Percentiles rank a stretch among this genome's conserved stretches.
phyloP scores from a whole-genome alignment of 64 coral and sea anemone species.

The Porites australiensis region DNA sequence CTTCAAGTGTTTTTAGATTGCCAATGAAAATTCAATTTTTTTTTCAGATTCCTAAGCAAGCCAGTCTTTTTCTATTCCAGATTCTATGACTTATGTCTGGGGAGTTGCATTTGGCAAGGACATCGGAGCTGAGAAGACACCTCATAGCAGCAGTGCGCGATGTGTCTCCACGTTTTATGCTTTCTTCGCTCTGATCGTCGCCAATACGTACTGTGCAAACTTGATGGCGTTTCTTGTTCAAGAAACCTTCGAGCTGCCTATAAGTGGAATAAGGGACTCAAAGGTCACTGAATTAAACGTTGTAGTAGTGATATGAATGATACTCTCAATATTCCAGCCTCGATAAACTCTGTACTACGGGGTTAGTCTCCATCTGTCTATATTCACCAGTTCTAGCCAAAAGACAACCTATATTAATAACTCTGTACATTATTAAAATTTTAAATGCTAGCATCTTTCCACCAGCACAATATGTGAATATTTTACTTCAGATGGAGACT shows the following conservation, averaged over 20 bases:
- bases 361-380: too few species aligned
- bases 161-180: constrained; percentile 66
- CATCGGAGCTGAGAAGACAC: constrained; percentile 70
- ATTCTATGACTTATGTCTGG: constrained; percentile 83
- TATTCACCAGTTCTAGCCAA: too few species aligned
- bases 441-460: too few species aligned
- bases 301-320: too few species aligned
- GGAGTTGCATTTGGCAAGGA: constrained; percentile 83
- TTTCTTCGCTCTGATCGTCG: constrained; percentile 67
- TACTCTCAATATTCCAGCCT: too few species aligned
- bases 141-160: constrained; percentile 64
- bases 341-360: too few species aligned
- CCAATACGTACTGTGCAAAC: constrained; percentile 74
- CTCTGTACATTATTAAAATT: too few species aligned
- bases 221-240: constrained; percentile 71
- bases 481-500: too few species aligned
- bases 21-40: neutral
- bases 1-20: too few species aligned
- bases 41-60: neutral
- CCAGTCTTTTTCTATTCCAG: constrained; percentile 4
- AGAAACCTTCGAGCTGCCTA: constrained; percentile 34
- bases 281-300: constrained; percentile 16
- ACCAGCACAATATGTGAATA: too few species aligned
- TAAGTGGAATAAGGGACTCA: constrained; percentile 58
- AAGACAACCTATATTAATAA: too few species aligned